A percentile compares a stretch with the other conserved stretches of the same genome.
These are phyloP conservation scores for Prunella himalayana DNA, from an alignment of 2,113 vertebrate species.

Conservation along the genomic window DNA sequence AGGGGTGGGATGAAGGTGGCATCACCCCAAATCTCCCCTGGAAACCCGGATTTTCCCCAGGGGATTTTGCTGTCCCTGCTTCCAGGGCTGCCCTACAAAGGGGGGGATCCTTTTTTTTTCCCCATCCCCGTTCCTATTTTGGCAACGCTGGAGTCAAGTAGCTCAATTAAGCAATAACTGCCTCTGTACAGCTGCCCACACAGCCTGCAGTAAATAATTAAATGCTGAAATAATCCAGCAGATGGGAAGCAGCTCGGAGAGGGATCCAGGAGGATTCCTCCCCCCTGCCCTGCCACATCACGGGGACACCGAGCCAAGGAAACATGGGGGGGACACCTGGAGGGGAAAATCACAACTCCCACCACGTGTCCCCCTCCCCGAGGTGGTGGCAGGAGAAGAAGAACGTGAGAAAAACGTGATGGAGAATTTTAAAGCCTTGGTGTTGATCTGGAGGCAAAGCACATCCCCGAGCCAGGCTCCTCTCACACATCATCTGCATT, in stretches of 20 bases:
- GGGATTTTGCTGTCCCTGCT: neutral
- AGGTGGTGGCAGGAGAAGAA: neutral
- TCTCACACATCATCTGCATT: neutral
- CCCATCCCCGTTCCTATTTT: neutral
- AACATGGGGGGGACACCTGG: neutral
- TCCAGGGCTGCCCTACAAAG: rapidly evolving
- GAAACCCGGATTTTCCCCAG: rapidly evolving
- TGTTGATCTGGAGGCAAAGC: neutral
- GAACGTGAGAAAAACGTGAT: neutral
- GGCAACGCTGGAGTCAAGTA: slow-evolving; percentile 60
- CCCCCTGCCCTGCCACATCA: rapidly evolving
- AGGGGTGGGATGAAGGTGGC: neutral
- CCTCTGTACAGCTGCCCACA: slow-evolving; percentile 58
- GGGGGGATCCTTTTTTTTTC: neutral
- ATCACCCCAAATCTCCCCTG: neutral
- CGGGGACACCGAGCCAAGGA: neutral
- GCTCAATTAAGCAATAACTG: slow-evolving; percentile 66
- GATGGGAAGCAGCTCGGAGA: slow-evolving; percentile 51
- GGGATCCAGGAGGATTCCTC: slow-evolving; percentile 19
- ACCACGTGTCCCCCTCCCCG: rapidly evolving
- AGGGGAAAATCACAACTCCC: neutral
- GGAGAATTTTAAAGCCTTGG: neutral
- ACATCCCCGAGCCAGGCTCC: neutral
- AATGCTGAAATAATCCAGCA: slow-evolving; percentile 62
- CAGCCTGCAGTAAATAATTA: slow-evolving; percentile 63